Evolutionary conservation across 1,140 invertebrate species (phyloP).

Genomic region (Goniozus legneri): DNA sequence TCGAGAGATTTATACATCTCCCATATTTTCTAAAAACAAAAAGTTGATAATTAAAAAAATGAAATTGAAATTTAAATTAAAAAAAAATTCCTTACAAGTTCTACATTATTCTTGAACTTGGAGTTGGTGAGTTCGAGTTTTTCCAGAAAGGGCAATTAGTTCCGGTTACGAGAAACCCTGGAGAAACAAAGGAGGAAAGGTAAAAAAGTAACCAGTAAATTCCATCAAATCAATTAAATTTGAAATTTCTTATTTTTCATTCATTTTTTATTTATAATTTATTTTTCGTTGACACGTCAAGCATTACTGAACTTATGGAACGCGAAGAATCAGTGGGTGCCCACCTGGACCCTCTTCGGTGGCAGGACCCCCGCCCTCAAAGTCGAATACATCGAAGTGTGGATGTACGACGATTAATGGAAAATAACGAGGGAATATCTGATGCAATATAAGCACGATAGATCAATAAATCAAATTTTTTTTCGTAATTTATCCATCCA

Average conservation of each 20-base stretch:
- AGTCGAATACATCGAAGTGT: conserved; percentile 62
- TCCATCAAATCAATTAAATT: not conserved
- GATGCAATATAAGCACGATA: too few species aligned
- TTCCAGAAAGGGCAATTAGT: conserved; percentile 59
- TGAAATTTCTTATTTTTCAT: conserved; percentile 1
- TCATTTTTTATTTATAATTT: too few species aligned
- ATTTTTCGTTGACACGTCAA: conserved; percentile 30
- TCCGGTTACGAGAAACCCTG: conserved; percentile 63
- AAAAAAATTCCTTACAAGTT: too few species aligned
- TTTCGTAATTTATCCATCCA: too few species aligned
- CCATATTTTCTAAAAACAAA: too few species aligned
- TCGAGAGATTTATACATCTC: conserved; percentile 58
- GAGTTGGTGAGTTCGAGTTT: conserved; percentile 69
- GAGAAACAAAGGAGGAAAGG: conserved; percentile 56
- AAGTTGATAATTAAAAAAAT: too few species aligned
- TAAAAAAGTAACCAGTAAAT: conserved; percentile 17
- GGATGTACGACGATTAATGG: conserved; percentile 46
- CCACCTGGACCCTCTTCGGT: conserved; percentile 55
- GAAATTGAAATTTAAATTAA: too few species aligned
- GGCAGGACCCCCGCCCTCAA: conserved; percentile 54
- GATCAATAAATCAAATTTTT: too few species aligned
- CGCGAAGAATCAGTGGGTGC: conserved; percentile 56
- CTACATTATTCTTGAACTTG: conserved; percentile 69
- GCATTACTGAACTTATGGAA: conserved; percentile 61
- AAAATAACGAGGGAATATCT: too few species aligned